Base-by-base conservation (phyloP, 2,797 vertebrate species). In the Eulemur coronatus region DNA sequence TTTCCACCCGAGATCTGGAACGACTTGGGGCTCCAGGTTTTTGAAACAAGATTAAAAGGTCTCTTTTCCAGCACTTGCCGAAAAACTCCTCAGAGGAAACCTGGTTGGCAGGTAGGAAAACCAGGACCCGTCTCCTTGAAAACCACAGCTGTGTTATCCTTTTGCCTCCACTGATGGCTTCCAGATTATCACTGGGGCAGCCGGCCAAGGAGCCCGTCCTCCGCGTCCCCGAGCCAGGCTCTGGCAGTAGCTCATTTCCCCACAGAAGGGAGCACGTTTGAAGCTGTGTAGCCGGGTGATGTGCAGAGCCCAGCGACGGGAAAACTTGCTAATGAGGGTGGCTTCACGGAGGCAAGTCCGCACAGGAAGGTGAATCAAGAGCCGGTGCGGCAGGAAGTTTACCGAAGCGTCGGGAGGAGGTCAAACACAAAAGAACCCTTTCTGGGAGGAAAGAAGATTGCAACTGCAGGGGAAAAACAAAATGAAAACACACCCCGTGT, bases 61-160 rank as follows among this genome's bases (percentile, higher is more conserved):
- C 67, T 82, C 72, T 96, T 96, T 97, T 94, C 90, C 80, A 97
- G 79, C 79, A 97, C 97, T 96, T 76, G 85, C 78, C 48, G 96
- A 96, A 97, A 97, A 97, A 93, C 86, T 97, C 93, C 94, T 97
- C 91, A 61, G 80, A 98, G 82, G 89, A 98, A 98, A 98, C 80
- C 28, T 96, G 91, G 98, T 96, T 98, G 96, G 97, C 96, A 96
- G 96, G 97, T 98, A 98, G 97, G 96, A 97, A 96, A 97, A 78
- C 94, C 94, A 82, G 89, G 97, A 97, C 92, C 97, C 91, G 75
- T 98, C 97, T 98, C 76, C 97, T 93, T 94, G 96, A 95, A 97
- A 98, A 95, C 91, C 97, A 97, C 96, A 93, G 96, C 98, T 98
- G 97, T 98, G 96, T 97, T 97, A 97, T 97, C 88, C 97, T 98